Evolutionary conservation across 2,113 vertebrate species (phyloP), one percentile per base, ranked within the genome.

Genomic region (Melospiza georgiana): DNA sequence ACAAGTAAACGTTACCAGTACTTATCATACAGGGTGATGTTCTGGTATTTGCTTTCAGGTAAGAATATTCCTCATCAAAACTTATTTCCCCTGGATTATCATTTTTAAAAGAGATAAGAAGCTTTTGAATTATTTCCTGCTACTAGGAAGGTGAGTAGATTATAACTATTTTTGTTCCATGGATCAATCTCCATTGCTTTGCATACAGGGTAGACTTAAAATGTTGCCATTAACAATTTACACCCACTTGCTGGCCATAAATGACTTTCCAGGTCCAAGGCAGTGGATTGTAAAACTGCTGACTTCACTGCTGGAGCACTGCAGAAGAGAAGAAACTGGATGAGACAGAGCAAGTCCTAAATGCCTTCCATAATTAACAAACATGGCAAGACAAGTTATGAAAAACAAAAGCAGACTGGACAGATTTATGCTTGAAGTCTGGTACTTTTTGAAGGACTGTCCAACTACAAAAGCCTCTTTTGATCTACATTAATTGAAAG

Each of bases 331-430:
- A 94, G 89, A 92, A 97, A 78, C 79, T 93, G 91, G 91, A 91
- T 95, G 74, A 97, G 95, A 94, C 92, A 89, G 57, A 93, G 90
- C 93, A 96, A 96, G 90, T 84, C 88, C 65, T 94, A 92, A 96
- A 96, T 75, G 92, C 79, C 73, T 93, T 87, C 72, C 66, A 81
- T 96, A 97, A 96, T 96, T 97, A 97, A 78, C 68, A 81, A 97
- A 96, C 93, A 82, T 84, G 94, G 94, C 73, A 89, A 75, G 94
- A 97, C 93, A 94, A 94, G 93, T 94, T 95, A 90, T 49, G 84
- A 72, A 91, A 95, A 96, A 91, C 89, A 95, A 95, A 91, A 75
- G 85, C 87, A 92, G 77, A 78, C 78, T 30, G 61, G 79, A 88
- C 68, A 96, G 92, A 95, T 95, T 94, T 94, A 95, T 88, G 79